Base-by-base conservation (phyloP, 2,797 vertebrate genomes). In the Thripadectes ignobilis region DNA sequence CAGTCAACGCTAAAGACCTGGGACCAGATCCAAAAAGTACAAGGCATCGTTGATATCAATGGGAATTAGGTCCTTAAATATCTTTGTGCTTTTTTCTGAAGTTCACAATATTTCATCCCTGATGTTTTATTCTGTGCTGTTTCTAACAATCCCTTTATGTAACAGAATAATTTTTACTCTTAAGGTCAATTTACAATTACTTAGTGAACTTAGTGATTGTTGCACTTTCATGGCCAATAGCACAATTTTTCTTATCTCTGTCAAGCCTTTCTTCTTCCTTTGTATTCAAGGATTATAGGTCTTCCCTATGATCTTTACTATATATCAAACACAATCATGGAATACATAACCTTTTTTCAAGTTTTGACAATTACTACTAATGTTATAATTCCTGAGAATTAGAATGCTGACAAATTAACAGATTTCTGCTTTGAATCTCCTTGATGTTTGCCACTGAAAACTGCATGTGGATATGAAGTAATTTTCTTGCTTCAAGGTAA, bases 401-500 rank as follows among this genome's bases (percentile, higher is more conserved):
- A 59, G n/a, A 93, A 88, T 29, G 24, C 20, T 59, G 65, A 78
- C 22, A 89, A 75, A 78, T 57, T 61, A 68, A 52, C 9, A 59
- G 32, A 59, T 52, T 59, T 66, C 16, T 89, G 6, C 41, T 85
- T 73, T 85, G 57, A 74, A 89, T 74, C 15, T 85, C 32, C 59
- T 79, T 89, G n/a, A 71, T 49, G 41, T 59, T 48, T 83, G 29
- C 23, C 41, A 52, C 13, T 74, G 67, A 82, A 87, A 67, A 45
- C 15, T 74, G 15, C 19, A 71, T 59, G 26, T 52, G 38, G 38
- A 38, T 26, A 49, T 0, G 0, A 62, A 73, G 59, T 12, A 71
- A 39, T 59, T 95, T 79, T 76, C 63, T 63, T 66, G 41, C 67
- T 94, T 89, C 39, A 65, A 91, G 74, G 63, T 89, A 92, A 80